Evolutionary conservation across 2,797 vertebrate genomes (phyloP).

Genomic region (Sebastes iracundus): DNA sequence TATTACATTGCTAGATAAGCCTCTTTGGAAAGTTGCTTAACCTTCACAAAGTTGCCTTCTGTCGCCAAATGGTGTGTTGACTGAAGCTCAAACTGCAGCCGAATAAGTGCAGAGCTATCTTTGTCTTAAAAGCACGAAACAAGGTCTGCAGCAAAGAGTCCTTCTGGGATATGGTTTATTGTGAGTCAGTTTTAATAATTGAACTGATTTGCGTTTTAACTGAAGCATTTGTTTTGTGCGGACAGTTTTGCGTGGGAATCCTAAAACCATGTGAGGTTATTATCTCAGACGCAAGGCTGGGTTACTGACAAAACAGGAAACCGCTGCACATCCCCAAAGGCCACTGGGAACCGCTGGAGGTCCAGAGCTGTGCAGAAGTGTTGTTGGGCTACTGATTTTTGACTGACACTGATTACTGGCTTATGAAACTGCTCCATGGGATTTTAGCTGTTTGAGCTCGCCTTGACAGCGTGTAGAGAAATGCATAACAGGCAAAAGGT

Average conservation of each 20-base stretch:
- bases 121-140: conserved; percentile 1
- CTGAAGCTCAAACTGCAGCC: neutral
- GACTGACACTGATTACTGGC: conserved; percentile 7
- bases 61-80: conserved; percentile 14
- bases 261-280: neutral
- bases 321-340: neutral
- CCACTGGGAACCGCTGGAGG: neutral
- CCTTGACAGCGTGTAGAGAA: neutral
- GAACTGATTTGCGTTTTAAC: neutral
- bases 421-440: conserved; percentile 5
- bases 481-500: neutral
- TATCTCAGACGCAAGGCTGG: neutral
- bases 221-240: conserved; percentile 4
- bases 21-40: conserved; percentile 41
- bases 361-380: neutral
- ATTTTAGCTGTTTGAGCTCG: neutral
- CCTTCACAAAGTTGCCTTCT: conserved; percentile 52
- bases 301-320: neutral
- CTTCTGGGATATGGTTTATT: neutral
- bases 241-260: neutral
- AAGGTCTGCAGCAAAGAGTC: conserved; percentile 3
- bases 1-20: conserved; percentile 24
- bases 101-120: neutral
- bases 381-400: neutral
- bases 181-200: conserved; percentile 15